Evolutionary conservation across 2,888 invertebrate genomes (phyloP).

Genomic region (Dicycla oo): DNA sequence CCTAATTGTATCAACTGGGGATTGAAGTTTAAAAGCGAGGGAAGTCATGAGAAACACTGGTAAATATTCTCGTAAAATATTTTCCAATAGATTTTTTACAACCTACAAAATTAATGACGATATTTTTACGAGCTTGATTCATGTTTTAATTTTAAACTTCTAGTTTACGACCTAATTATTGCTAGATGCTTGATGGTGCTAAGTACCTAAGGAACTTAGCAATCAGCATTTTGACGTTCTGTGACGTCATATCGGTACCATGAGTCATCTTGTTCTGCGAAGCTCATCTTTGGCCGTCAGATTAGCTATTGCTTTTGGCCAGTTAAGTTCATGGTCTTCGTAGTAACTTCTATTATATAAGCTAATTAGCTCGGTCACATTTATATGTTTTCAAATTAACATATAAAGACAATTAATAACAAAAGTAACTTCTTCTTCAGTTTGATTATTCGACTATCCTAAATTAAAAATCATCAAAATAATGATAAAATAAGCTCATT

Average conservation of each 20-base stretch:
- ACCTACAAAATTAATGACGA: not conserved
- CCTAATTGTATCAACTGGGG: not conserved
- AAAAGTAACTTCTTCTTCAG: not conserved
- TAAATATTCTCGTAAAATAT: not conserved
- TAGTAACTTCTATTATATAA: not conserved
- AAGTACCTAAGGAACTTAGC: not conserved
- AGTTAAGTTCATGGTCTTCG: not conserved
- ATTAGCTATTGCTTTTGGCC: slow-evolving; percentile 3
- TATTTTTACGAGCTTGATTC: slow-evolving; percentile 1
- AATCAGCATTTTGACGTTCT: not conserved
- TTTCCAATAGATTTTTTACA: not conserved
- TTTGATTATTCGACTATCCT: not conserved
- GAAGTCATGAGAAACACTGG: not conserved
- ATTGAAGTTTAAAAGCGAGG: not conserved
- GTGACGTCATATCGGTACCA: slow-evolving; percentile 25
- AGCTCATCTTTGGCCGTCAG: slow-evolving; percentile 10
- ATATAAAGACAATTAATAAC: not conserved
- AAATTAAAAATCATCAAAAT: not conserved
- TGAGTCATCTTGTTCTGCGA: not conserved
- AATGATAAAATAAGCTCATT: not conserved
- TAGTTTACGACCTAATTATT: not conserved
- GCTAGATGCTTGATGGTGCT: not conserved
- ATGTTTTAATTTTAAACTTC: not conserved
- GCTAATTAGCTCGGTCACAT: not conserved
- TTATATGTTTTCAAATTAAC: not conserved